Evolutionary conservation across 1,140 invertebrate species (phyloP).

Genomic region (Drosophila hydei): DNA sequence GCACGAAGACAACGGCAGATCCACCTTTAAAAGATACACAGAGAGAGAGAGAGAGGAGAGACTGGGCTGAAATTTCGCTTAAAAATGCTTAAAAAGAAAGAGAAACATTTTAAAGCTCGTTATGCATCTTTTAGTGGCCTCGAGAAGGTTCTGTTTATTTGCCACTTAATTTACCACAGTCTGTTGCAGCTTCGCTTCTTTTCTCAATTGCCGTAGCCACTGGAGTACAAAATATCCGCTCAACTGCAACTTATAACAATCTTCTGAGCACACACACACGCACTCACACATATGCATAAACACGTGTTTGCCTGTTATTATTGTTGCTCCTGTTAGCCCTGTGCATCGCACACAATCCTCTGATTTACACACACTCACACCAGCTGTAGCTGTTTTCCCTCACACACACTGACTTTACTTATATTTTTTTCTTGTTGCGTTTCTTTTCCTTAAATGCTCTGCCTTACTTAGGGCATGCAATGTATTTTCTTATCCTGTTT

Average conservation of each 20-base stretch:
- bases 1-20: conserved; percentile 12
- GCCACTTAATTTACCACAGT: conserved; percentile 75
- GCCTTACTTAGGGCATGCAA: background rate
- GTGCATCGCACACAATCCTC: conserved; percentile 19
- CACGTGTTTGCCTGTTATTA: conserved; percentile 54
- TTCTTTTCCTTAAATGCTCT: conserved; percentile 12
- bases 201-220: conserved; percentile 52
- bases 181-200: conserved; percentile 51
- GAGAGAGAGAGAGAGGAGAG: background rate
- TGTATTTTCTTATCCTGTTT: conserved; percentile 5
- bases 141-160: conserved; percentile 74
- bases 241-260: conserved; percentile 68
- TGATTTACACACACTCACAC: conserved; percentile 4
- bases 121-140: conserved; percentile 71
- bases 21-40: background rate
- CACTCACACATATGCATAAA: conserved; percentile 60
- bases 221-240: conserved; percentile 72
- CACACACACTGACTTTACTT: background rate
- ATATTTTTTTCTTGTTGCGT: conserved; percentile 1
- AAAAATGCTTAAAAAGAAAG: conserved; percentile 59
- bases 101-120: conserved; percentile 73
- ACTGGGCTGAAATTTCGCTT: conserved; percentile 29
- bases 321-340: conserved; percentile 24
- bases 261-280: conserved; percentile 1
- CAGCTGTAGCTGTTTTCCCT: background rate